These are phyloP conservation scores for Hypena proboscidalis DNA, from an alignment of 2,888 invertebrate species.

Conservation along the genomic window DNA sequence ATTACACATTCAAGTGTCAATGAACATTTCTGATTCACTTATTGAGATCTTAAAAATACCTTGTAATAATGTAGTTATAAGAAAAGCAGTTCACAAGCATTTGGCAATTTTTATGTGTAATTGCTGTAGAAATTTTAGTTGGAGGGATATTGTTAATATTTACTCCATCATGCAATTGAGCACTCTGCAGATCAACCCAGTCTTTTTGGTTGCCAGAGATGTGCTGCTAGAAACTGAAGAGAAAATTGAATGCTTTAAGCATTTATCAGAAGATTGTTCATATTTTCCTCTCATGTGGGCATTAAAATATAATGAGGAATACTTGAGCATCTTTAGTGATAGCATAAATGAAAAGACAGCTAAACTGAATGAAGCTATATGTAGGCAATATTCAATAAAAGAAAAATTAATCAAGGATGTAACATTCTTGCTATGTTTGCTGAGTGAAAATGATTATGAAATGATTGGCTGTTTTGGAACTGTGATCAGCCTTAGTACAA, in stretches of 20 bases:
- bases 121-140: slow-evolving; percentile 50
- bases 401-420: slow-evolving; percentile 57
- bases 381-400: slow-evolving; percentile 66
- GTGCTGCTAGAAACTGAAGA: slow-evolving; percentile 31
- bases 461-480: slow-evolving; percentile 35
- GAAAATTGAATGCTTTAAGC: slow-evolving; percentile 44
- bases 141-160: slow-evolving; percentile 56
- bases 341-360: slow-evolving; percentile 52
- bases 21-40: slow-evolving; percentile 38
- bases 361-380: slow-evolving; percentile 52
- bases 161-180: slow-evolving; percentile 46
- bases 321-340: slow-evolving; percentile 46
- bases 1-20: slow-evolving; percentile 30
- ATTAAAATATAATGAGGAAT: slow-evolving; percentile 43
- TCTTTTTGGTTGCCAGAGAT: slow-evolving; percentile 17
- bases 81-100: slow-evolving; percentile 63
- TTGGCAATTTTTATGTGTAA: slow-evolving; percentile 60
- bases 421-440: slow-evolving; percentile 54
- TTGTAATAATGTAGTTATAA: slow-evolving; percentile 68
- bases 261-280: slow-evolving; percentile 42
- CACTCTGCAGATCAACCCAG: slow-evolving; percentile 20
- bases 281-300: slow-evolving; percentile 54
- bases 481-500: slow-evolving; percentile 45
- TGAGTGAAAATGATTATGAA: slow-evolving; percentile 31
- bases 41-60: slow-evolving; percentile 62